Conservation (phyloP, 1,140 invertebrate genomes). For the Aricia agestis region DNA sequence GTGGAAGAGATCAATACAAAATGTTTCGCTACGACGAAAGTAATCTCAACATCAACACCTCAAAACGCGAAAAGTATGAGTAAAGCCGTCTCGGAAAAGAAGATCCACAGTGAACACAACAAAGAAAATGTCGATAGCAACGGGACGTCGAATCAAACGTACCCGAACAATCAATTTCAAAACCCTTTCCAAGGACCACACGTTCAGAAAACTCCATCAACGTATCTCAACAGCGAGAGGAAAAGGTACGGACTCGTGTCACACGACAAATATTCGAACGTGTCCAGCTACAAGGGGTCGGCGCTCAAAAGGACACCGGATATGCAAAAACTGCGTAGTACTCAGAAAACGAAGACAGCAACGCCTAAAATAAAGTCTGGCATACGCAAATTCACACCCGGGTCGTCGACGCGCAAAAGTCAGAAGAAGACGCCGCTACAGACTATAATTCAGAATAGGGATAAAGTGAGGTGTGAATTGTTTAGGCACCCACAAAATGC, state of each 20-base stretch:
- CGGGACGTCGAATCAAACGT: constrained; percentile 37
- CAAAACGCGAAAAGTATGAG: constrained; percentile 37
- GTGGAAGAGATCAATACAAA: constrained; percentile 45
- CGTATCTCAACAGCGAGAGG: constrained; percentile 36
- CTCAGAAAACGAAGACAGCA: constrained; percentile 45
- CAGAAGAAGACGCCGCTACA: constrained; percentile 49
- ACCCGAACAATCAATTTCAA: constrained; percentile 40
- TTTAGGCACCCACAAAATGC: constrained; percentile 38
- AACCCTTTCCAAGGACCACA: constrained; percentile 7
- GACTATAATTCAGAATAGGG: constrained; percentile 42
- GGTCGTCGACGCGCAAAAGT: constrained; percentile 44
- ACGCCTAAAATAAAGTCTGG: constrained; percentile 64
- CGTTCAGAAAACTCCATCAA: constrained; percentile 21
- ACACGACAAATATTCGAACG: constrained; percentile 38
- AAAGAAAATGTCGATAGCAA: constrained; percentile 51
- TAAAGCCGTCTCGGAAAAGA: constrained; percentile 48
- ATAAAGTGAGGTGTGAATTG: constrained; percentile 61
- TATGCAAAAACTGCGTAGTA: constrained; percentile 36
- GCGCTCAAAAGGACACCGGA: constrained; percentile 52
- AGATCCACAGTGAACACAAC: constrained; percentile 36
- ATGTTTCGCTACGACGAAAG: constrained; percentile 32
- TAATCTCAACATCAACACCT: constrained; percentile 41
- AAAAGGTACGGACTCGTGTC: constrained; percentile 42
- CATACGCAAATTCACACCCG: constrained; percentile 56
- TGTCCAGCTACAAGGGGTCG: constrained; percentile 30